Percentiles rank a stretch among this genome's conserved stretches.
Conservation (phyloP, 1,140 invertebrate species). For the Eurosta solidaginis region DNA sequence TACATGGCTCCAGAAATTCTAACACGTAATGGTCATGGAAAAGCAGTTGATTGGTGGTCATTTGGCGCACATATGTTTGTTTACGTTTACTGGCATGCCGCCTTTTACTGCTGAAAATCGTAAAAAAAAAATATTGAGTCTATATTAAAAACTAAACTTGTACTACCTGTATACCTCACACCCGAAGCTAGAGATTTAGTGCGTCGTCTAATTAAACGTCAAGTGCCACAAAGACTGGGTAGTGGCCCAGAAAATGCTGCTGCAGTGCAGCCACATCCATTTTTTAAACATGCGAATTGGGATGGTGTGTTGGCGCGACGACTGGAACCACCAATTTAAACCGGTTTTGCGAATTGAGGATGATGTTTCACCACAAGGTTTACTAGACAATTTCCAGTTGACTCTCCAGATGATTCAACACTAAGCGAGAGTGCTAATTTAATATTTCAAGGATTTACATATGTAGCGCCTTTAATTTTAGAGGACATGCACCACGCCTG, state of each 20-base stretch:
- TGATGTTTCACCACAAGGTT: slow-evolving; percentile 98
- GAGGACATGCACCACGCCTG: slow-evolving; percentile 85
- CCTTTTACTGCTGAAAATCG: slow-evolving; percentile 96
- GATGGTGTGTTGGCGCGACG: slow-evolving; percentile 84
- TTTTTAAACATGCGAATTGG: slow-evolving; percentile 95
- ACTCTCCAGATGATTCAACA: slow-evolving; percentile 95
- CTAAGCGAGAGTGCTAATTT: slow-evolving; percentile 95
- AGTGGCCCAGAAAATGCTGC: slow-evolving; percentile 83
- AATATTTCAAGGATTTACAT: slow-evolving; percentile 85
- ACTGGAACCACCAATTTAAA: slow-evolving; percentile 92
- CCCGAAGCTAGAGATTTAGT: slow-evolving; percentile 93
- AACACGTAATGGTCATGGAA: slow-evolving; percentile 94
- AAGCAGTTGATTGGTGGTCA: slow-evolving; percentile 99
- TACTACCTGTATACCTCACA: slow-evolving; percentile 92
- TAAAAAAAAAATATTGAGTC: slow-evolving; percentile 99
- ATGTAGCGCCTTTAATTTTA: slow-evolving; percentile 94
- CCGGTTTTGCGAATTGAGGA: slow-evolving; percentile 89
- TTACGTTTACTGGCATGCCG: slow-evolving; percentile 98
- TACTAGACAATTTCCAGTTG: slow-evolving; percentile 95
- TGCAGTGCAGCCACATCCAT: slow-evolving; percentile 85
- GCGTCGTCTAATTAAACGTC: slow-evolving; percentile 79
- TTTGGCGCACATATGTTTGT: slow-evolving; percentile 97
- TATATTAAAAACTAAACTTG: slow-evolving; percentile 94
- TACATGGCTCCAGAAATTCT: slow-evolving; percentile 98
- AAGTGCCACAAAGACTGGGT: slow-evolving; percentile 71